Conservation (phyloP, 2,888 invertebrate genomes). For the Cantharis flavilabris region DNA sequence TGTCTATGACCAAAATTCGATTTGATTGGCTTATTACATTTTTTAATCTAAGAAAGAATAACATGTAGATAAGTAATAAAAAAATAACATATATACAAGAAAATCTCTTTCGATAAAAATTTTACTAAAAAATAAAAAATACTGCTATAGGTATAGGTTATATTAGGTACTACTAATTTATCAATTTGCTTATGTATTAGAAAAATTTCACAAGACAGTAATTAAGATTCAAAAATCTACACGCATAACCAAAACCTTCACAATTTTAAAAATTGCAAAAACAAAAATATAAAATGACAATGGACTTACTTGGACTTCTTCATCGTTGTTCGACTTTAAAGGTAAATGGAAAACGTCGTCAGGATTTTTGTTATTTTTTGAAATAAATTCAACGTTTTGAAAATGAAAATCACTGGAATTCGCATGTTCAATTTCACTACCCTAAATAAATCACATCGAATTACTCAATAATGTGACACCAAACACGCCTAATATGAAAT, state of each 20-base stretch:
- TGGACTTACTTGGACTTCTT: not conserved
- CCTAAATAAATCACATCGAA: not conserved
- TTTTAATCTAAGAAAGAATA: not conserved
- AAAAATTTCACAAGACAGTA: not conserved
- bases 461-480: not conserved
- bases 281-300: not conserved
- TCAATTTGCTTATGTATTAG: not conserved
- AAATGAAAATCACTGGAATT: not conserved
- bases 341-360: not conserved
- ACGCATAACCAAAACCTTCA: not conserved
- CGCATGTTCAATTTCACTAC: slow-evolving; percentile 3
- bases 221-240: not conserved
- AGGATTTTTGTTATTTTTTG: not conserved
- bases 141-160: not conserved
- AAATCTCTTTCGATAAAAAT: no score
- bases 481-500: not conserved
- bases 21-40: not conserved
- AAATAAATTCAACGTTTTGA: not conserved
- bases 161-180: not conserved
- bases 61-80: not conserved
- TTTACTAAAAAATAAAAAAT: not conserved
- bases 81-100: not conserved
- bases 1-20: not conserved
- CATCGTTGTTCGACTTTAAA: not conserved
- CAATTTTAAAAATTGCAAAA: not conserved